phyloP scores from a whole-genome alignment of 2,797 vertebrate species.

The Lithobates sylvaticus region DNA sequence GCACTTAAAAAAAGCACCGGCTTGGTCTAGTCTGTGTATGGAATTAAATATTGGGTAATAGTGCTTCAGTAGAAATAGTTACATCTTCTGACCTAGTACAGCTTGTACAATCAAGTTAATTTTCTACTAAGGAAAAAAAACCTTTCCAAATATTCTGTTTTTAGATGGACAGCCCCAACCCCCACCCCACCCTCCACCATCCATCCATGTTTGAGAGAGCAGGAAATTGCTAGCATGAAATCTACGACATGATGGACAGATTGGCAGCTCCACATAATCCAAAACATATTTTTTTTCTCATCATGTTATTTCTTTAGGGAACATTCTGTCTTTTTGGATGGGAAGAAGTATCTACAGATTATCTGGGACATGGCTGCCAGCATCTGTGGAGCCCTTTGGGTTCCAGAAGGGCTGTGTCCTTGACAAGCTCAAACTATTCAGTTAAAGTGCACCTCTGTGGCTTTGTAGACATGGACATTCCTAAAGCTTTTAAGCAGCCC shows the following conservation, averaged over 20 bases:
- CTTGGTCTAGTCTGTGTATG: too few relatives aligned
- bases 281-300: slow-evolving; percentile 60
- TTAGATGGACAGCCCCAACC: neutral
- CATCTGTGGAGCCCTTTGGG: slow-evolving; percentile 22
- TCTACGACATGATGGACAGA: slow-evolving; percentile 57
- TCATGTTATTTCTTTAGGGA: slow-evolving; percentile 62
- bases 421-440: neutral
- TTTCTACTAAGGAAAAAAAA: neutral
- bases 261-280: slow-evolving; percentile 59
- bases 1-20: too few relatives aligned
- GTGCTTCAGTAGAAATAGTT: neutral
- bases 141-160: slow-evolving; percentile 13
- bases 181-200: neutral
- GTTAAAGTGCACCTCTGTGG: neutral
- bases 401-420: slow-evolving; percentile 34
- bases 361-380: slow-evolving; percentile 51
- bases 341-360: slow-evolving; percentile 57
- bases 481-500: too few relatives aligned
- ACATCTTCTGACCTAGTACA: slow-evolving; percentile 15
- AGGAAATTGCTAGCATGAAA: slow-evolving; percentile 57
- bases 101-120: neutral
- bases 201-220: slow-evolving; percentile 19
- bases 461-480: too few relatives aligned
- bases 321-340: slow-evolving; percentile 62
- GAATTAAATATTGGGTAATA: neutral